phyloP scores from a whole-genome alignment of 2,113 vertebrate genomes.

The Hystrix cristata region DNA sequence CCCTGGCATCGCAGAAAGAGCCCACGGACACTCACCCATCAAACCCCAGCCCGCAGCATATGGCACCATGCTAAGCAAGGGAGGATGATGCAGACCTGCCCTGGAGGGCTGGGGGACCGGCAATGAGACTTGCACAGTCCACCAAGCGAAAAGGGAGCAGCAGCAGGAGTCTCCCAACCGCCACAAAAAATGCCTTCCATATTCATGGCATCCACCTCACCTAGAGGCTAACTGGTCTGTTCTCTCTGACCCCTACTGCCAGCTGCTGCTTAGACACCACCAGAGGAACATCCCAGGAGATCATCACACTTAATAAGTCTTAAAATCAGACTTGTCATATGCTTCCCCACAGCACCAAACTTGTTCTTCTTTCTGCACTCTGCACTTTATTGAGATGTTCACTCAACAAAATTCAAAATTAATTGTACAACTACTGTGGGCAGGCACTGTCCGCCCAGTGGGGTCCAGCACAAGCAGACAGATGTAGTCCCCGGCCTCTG shows the following conservation, averaged over 20 bases:
- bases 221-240: background rate
- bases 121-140: background rate
- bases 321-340: background rate
- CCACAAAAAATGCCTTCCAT: background rate
- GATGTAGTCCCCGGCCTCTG: fast-evolving
- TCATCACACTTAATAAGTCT: background rate
- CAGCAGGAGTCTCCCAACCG: background rate
- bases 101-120: background rate
- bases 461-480: too few relatives aligned
- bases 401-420: background rate
- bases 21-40: slow-evolving; percentile 37
- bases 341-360: background rate
- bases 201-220: background rate
- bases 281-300: background rate
- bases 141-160: background rate
- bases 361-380: background rate
- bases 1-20: background rate
- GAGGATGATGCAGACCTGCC: background rate
- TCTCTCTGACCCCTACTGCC: background rate
- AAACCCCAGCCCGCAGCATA: background rate
- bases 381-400: background rate
- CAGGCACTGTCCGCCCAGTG: fast-evolving
- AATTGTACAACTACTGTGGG: background rate
- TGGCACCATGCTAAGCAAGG: background rate
- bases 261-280: background rate